Conservation (phyloP, 2,797 vertebrate species). For the Aselliscus stoliczkanus region DNA sequence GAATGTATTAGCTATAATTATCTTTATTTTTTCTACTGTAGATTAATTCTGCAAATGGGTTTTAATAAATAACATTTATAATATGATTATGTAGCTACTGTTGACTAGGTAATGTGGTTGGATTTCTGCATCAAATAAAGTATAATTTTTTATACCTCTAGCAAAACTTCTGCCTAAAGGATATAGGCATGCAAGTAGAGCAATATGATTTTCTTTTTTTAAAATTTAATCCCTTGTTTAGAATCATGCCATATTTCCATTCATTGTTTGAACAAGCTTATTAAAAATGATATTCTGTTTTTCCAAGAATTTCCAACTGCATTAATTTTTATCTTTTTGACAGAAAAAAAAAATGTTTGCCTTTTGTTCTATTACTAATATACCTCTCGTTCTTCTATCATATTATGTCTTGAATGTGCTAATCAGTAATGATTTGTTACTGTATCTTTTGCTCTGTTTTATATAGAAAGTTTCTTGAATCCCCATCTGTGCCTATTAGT, state of each 20-base stretch:
- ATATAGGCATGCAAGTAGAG: background rate
- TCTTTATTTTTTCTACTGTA: background rate
- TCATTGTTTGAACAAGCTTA: background rate
- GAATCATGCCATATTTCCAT: background rate
- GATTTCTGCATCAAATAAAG: background rate
- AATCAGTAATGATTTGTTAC: background rate
- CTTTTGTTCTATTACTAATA: background rate
- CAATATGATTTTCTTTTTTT: background rate
- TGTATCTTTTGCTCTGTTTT: background rate
- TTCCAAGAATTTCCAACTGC: background rate
- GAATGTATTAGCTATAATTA: background rate
- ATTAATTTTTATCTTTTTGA: background rate
- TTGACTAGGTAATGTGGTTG: background rate
- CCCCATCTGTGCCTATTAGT: background rate
- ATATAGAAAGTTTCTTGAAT: background rate
- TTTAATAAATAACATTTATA: background rate
- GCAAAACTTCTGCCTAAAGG: background rate
- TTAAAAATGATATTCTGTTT: background rate
- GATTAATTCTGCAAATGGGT: background rate
- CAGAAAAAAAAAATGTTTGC: background rate
- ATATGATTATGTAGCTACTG: background rate
- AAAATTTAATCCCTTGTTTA: background rate
- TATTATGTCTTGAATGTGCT: background rate
- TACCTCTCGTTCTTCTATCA: background rate
- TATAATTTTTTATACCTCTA: background rate